Conservation (phyloP, 2,797 vertebrate genomes). For the Miichthys miiuy region DNA sequence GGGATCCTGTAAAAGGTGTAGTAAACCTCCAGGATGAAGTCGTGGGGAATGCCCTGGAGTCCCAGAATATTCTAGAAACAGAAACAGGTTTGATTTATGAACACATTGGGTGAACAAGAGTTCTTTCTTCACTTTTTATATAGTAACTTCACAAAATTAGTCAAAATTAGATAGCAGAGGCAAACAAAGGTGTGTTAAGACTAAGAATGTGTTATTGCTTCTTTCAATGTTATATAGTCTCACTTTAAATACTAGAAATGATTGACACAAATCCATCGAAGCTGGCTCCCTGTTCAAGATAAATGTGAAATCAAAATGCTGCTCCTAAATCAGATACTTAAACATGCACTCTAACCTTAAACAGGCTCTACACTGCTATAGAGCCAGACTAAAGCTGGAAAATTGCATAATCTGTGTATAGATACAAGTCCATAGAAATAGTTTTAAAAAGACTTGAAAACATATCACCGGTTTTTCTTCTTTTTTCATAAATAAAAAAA, state of each 20-base stretch:
- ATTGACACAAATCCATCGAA: not conserved
- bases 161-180: too few species aligned
- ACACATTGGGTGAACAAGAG: not conserved
- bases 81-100: slow-evolving; percentile 13
- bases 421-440: not conserved
- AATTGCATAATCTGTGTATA: too few species aligned
- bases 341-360: not conserved
- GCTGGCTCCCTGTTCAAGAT: not conserved
- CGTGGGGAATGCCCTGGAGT: slow-evolving; percentile 86
- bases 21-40: slow-evolving; percentile 93
- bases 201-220: not conserved
- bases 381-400: not conserved
- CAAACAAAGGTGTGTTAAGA: too few species aligned
- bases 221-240: not conserved
- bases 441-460: too few species aligned
- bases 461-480: too few species aligned
- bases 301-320: not conserved
- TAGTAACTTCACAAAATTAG: not conserved
- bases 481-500: too few species aligned
- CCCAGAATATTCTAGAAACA: slow-evolving; percentile 92
- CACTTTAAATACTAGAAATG: not conserved
- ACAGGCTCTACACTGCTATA: too few species aligned
- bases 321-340: not conserved
- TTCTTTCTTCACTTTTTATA: slow-evolving; percentile 1
- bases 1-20: slow-evolving; percentile 88